Base-by-base conservation (phyloP, 2,888 invertebrate species). In the Graphium colonna region DNA sequence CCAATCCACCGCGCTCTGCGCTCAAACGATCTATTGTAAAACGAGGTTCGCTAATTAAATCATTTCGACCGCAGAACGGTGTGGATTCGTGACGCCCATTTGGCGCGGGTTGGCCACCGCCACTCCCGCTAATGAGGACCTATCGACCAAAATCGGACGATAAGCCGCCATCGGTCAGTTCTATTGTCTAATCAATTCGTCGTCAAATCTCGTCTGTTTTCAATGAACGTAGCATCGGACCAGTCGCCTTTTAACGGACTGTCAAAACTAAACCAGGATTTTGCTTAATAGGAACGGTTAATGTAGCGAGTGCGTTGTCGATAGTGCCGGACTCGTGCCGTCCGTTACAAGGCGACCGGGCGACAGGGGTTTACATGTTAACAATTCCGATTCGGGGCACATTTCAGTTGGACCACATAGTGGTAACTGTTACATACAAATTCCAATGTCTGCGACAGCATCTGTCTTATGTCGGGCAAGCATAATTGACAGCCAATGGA, bases 221-320 rank as follows among this genome's bases (percentile, higher is more conserved):
- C 28, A 43, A 33, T 43, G 38, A 17, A n/a, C n/a, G n/a, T n/a
- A n/a, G n/a, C 16, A 18, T 31, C 17, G 15, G 36, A 7, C 38
- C 48, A 42, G 44, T 53, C 48, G 77, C 75, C 77, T 69, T 61
- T 75, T 71, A 68, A 73, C 68, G 69, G 76, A 63, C 49, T 49
- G 55, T 59, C 45, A 53, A 57, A 73, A 69, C 60, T 68, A 64
- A 73, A 69, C 69, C 64, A 66, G 67, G 68, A 70, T 69, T 73
- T 74, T 68, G 75, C 77, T 74, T 77, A 79, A 77, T 88, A 89
- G 88, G 88, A 89, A 89, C 88, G 88, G 84, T 72, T 42, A 38
- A 38, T 33, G 17, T 53, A 44, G 46, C 48, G 28, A 18, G 40
- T 9, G 43, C 18, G 28, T 17, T 18, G 31, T 33, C 31, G 13